Evolutionary conservation across 1,140 invertebrate species (phyloP).

Genomic region (Ostrea denselamellosa): DNA sequence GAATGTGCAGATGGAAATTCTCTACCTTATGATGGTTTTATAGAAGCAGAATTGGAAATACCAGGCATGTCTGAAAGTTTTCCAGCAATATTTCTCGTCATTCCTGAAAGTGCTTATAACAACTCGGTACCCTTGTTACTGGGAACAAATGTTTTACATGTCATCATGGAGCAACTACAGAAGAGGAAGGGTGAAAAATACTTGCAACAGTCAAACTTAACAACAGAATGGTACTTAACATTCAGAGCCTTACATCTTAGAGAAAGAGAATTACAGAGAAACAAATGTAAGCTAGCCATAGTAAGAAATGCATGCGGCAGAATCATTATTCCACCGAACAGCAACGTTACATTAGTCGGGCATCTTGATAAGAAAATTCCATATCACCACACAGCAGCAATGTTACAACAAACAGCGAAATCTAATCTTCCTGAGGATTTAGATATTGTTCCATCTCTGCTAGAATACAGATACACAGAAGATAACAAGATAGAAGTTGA

Average conservation of each 20-base stretch:
- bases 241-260: conserved; percentile 45
- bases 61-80: not conserved
- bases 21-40: conserved; percentile 47
- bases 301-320: conserved; percentile 23
- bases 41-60: conserved; percentile 35
- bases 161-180: conserved; percentile 26
- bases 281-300: conserved; percentile 32
- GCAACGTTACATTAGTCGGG: conserved; percentile 36
- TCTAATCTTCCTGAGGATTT: conserved; percentile 30
- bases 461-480: conserved; percentile 27
- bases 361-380: conserved; percentile 31
- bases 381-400: conserved; percentile 40
- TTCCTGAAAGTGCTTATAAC: conserved; percentile 46
- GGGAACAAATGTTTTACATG: conserved; percentile 37
- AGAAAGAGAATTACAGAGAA: conserved; percentile 44
- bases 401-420: conserved; percentile 3
- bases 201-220: conserved; percentile 42
- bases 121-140: conserved; percentile 42
- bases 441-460: conserved; percentile 33
- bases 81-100: not conserved
- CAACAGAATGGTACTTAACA: conserved; percentile 48
- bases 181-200: conserved; percentile 11
- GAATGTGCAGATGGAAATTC: conserved; percentile 51
- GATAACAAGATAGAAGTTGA: not conserved
- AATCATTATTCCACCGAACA: conserved; percentile 48